Conservation (phyloP, 1,140 invertebrate genomes). For the Lithobius niger region DNA sequence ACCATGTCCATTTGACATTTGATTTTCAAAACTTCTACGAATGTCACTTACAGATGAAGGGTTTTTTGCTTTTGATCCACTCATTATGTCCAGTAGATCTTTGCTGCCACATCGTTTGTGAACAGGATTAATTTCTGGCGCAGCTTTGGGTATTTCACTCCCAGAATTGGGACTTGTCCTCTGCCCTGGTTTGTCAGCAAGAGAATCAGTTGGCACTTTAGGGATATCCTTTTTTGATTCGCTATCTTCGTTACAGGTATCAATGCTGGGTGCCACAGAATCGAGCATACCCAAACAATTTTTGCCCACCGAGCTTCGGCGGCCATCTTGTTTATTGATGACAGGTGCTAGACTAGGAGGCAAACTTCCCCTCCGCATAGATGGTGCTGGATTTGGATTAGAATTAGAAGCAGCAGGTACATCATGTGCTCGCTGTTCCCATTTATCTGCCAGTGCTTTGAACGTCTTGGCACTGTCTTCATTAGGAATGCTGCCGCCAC, state of each 20-base stretch:
- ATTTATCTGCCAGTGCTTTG: conserved; percentile 30
- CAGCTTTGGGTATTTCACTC: not conserved
- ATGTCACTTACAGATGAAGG: conserved; percentile 33
- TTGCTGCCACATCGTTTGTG: not conserved
- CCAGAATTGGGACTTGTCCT: too few species aligned
- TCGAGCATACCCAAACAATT: too few species aligned
- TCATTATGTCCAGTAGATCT: not conserved
- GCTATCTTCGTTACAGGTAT: too few species aligned
- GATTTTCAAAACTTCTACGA: conserved; percentile 44
- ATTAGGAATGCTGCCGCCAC: not conserved
- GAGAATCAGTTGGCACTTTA: too few species aligned
- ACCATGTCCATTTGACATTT: conserved; percentile 8
- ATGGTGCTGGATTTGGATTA: too few species aligned
- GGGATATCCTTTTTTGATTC: too few species aligned
- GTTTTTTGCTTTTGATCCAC: not conserved
- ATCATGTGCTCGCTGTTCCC: conserved; percentile 20
- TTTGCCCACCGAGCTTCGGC: too few species aligned
- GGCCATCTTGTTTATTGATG: too few species aligned
- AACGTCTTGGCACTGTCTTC: conserved; percentile 27
- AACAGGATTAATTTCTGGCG: not conserved
- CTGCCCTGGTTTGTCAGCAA: too few species aligned
- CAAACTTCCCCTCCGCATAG: too few species aligned
- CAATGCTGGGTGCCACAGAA: too few species aligned
- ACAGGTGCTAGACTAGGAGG: too few species aligned
- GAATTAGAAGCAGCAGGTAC: not conserved